phyloP scores from a whole-genome alignment of 2,888 invertebrate species.

The Torymus aiolomorphi region DNA sequence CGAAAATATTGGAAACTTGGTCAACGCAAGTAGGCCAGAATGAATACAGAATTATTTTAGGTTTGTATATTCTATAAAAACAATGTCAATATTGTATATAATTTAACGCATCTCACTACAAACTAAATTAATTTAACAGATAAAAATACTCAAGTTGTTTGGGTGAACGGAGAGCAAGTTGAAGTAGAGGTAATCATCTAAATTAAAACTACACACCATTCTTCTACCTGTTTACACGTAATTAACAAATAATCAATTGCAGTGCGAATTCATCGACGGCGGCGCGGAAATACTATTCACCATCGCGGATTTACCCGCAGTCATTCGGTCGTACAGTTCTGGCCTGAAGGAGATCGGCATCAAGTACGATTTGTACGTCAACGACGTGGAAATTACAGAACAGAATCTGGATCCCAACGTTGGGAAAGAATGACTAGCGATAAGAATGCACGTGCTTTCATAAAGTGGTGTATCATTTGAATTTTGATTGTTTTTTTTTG shows the following conservation, averaged over 20 bases:
- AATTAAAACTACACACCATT: neutral
- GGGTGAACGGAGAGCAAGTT: slow-evolving; percentile 84
- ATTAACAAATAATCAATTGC: neutral
- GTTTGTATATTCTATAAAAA: slow-evolving; percentile 74
- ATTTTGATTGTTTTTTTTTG: neutral
- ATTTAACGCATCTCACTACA: neutral
- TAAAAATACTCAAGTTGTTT: slow-evolving; percentile 85
- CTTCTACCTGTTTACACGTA: neutral
- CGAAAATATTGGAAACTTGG: slow-evolving; percentile 87
- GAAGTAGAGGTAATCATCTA: slow-evolving; percentile 79
- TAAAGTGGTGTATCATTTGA: neutral
- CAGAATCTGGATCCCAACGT: slow-evolving; percentile 33
- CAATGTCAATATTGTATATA: neutral
- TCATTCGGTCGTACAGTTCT: slow-evolving; percentile 74
- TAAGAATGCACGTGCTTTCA: neutral
- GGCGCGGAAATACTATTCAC: slow-evolving; percentile 90
- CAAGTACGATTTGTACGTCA: slow-evolving; percentile 67
- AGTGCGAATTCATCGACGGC: slow-evolving; percentile 87
- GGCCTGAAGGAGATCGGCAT: slow-evolving; percentile 70
- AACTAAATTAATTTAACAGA: slow-evolving; percentile 77
- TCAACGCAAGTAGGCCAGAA: slow-evolving; percentile 77
- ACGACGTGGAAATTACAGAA: slow-evolving; percentile 67
- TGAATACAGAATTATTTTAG: slow-evolving; percentile 84
- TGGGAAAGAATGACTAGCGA: slow-evolving; percentile 13
- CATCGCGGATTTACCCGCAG: slow-evolving; percentile 77